A percentile compares a stretch with the other conserved stretches of the same genome.
These are phyloP conservation scores for Dermochelys coriacea DNA, from an alignment of 2,797 vertebrate species.

Conservation along the genomic window DNA sequence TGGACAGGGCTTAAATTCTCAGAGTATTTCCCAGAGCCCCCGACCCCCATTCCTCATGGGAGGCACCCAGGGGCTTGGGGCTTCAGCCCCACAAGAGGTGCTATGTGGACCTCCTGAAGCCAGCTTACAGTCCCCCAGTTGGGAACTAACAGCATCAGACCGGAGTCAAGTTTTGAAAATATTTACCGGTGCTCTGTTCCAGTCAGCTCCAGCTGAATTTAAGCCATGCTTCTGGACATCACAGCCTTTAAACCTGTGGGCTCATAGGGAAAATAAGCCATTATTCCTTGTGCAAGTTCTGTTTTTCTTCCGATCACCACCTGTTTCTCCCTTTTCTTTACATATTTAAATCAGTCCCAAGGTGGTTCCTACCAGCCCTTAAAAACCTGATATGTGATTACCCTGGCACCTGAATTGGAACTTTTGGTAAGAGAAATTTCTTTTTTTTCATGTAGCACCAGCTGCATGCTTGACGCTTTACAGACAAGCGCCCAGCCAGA, in stretches of 20 bases:
- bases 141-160: too few species aligned
- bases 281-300: background rate
- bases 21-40: too few species aligned
- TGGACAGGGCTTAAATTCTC: background rate
- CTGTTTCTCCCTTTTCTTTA: background rate
- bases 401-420: background rate
- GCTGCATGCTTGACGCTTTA: background rate
- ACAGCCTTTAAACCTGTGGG: background rate
- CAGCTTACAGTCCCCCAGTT: too few species aligned
- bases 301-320: fast-evolving
- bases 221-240: background rate
- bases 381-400: fast-evolving
- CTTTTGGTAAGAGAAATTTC: background rate
- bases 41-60: too few species aligned
- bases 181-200: too few species aligned
- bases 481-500: background rate
- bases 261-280: background rate
- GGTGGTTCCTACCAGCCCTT: background rate
- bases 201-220: too few species aligned
- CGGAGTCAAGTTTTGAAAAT: too few species aligned
- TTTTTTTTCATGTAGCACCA: background rate
- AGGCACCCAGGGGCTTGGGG: too few species aligned
- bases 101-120: too few species aligned
- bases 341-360: background rate
- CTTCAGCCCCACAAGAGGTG: too few species aligned